These are phyloP conservation scores for Folsomia candida DNA, from an alignment of 2,888 invertebrate species.

Conservation along the genomic window DNA sequence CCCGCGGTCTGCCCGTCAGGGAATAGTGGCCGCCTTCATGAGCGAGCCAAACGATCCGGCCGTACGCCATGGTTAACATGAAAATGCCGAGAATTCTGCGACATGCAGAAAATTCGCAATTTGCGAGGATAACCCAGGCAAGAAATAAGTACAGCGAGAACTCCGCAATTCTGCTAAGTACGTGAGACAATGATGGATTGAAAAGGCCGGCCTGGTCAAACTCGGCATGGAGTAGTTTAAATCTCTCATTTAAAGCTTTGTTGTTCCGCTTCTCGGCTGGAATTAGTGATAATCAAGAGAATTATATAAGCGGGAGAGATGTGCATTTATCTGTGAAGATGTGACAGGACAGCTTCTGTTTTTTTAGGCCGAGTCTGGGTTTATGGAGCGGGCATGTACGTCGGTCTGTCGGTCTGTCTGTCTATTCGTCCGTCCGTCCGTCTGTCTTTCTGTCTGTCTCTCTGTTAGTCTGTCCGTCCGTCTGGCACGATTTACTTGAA, in stretches of 20 bases:
- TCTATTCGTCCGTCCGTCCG: no score
- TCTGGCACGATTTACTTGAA: no score
- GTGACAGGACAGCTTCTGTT: no score
- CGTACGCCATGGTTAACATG: not conserved
- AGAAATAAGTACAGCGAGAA: slow-evolving; percentile 1
- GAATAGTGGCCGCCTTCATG: slow-evolving; percentile 3
- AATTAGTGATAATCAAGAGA: no score
- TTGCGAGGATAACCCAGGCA: not conserved
- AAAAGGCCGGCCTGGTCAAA: not conserved
- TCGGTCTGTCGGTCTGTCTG: no score
- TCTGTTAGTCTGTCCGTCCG: no score
- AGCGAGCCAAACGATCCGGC: not conserved
- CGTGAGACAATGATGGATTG: slow-evolving; percentile 7
- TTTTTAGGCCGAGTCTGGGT: no score
- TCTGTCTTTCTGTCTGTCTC: no score
- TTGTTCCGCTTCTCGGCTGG: no score
- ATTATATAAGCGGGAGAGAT: no score
- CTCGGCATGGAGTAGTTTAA: slow-evolving; percentile 2
- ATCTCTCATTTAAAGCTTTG: not conserved
- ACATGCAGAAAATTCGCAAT: not conserved
- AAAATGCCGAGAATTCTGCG: not conserved
- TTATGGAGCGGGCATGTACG: no score
- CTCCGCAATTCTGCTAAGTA: not conserved
- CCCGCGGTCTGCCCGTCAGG: not conserved
- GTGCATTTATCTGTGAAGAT: no score